Percentiles rank a stretch among this genome's conserved stretches.
Evolutionary conservation across 2,113 vertebrate genomes (phyloP).

Genomic region (Misgurnus mizolepis): DNA sequence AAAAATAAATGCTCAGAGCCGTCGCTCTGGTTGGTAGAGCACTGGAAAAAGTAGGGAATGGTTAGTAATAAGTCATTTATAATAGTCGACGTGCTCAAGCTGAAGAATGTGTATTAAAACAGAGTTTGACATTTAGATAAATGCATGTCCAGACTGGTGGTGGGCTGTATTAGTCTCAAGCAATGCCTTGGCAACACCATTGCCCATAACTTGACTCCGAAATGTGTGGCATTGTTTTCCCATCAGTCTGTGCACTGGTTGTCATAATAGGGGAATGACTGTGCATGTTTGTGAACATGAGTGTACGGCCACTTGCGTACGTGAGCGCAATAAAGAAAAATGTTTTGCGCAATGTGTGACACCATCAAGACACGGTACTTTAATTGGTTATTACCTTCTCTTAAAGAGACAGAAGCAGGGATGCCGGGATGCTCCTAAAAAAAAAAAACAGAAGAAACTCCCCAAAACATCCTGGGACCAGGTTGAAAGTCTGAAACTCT

Average conservation of each 20-base stretch:
- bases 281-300: not conserved
- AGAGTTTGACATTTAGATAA: slow-evolving; percentile 91
- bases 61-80: slow-evolving; percentile 72
- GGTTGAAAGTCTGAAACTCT: slow-evolving; percentile 25
- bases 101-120: slow-evolving; percentile 90
- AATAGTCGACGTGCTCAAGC: slow-evolving; percentile 80
- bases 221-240: slow-evolving; percentile 21
- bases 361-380: not conserved
- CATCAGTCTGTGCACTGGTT: slow-evolving; percentile 6
- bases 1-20: not conserved
- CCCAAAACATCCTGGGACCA: slow-evolving; percentile 2
- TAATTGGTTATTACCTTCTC: slow-evolving; percentile 26
- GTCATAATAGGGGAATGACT: not conserved
- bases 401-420: slow-evolving; percentile 20
- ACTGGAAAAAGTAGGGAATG: slow-evolving; percentile 63
- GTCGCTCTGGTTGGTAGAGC: slow-evolving; percentile 38
- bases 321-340: not conserved
- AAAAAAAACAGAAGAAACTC: not conserved
- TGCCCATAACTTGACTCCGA: slow-evolving; percentile 28
- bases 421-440: slow-evolving; percentile 27
- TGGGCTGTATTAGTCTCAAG: slow-evolving; percentile 86
- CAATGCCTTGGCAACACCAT: slow-evolving; percentile 61
- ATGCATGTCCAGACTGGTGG: slow-evolving; percentile 88
- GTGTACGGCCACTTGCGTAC: no score
- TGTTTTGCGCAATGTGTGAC: not conserved